These are phyloP conservation scores for Argopecten irradians DNA, from an alignment of 1,140 invertebrate species.

Conservation along the genomic window DNA sequence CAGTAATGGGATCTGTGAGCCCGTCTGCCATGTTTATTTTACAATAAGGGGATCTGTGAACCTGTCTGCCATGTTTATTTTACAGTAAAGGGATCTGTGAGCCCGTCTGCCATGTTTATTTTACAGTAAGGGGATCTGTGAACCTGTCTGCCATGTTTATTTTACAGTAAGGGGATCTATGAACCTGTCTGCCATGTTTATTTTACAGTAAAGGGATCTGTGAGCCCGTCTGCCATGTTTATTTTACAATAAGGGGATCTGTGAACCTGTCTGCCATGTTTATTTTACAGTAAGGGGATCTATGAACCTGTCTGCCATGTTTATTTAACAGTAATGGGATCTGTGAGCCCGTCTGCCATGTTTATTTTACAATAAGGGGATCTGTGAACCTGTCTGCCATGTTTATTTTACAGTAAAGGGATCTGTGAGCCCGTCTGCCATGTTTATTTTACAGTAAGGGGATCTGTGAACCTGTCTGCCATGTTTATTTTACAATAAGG, in stretches of 20 bases:
- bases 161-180: not conserved
- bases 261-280: not conserved
- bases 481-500: constrained; percentile 57
- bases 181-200: constrained; percentile 36
- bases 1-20: not conserved
- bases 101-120: not conserved
- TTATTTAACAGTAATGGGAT: not conserved
- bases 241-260: not conserved
- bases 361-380: not conserved
- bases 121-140: not conserved
- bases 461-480: constrained; percentile 88
- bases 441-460: not conserved
- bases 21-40: not conserved
- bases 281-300: not conserved
- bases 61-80: not conserved
- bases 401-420: not conserved
- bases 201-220: not conserved
- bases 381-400: not conserved
- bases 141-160: not conserved
- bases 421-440: not conserved
- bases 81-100: not conserved
- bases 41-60: not conserved
- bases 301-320: not conserved
- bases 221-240: not conserved
- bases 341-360: not conserved